Evolutionary conservation across 2,888 invertebrate species (phyloP).

Genomic region (Plagodis pulveraria): DNA sequence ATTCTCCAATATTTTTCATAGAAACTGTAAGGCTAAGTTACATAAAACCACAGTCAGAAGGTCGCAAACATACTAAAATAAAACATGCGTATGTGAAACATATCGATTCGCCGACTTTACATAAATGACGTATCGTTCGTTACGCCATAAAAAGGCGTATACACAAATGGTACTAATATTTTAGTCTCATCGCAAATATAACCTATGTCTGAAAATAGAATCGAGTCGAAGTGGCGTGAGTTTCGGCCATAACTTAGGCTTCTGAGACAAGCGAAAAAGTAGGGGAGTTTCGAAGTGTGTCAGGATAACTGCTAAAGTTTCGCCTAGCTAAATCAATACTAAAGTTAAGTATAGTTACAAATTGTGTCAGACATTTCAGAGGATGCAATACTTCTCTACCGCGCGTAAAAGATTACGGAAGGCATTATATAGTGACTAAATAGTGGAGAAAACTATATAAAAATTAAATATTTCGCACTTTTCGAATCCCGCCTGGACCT

Average conservation of each 20-base stretch:
- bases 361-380: neutral
- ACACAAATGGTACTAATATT: slow-evolving; percentile 11
- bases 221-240: slow-evolving; percentile 18
- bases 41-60: too few species aligned
- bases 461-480: too few species aligned
- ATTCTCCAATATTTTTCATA: too few species aligned
- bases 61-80: neutral
- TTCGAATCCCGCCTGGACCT: too few species aligned
- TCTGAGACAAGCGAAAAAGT: slow-evolving; percentile 10
- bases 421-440: too few species aligned
- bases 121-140: slow-evolving; percentile 14
- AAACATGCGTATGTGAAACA: slow-evolving; percentile 1
- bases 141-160: slow-evolving; percentile 12
- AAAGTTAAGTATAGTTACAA: neutral
- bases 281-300: slow-evolving; percentile 22
- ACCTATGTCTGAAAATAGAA: slow-evolving; percentile 23
- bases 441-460: too few species aligned
- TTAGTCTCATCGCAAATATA: slow-evolving; percentile 17
- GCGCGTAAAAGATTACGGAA: neutral
- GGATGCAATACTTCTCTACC: neutral
- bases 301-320: slow-evolving; percentile 26
- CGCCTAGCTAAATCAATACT: slow-evolving; percentile 15
- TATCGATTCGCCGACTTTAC: slow-evolving; percentile 13
- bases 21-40: too few species aligned
- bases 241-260: slow-evolving; percentile 13